phyloP scores from a whole-genome alignment of 2,113 vertebrate genomes.

The Leptobrachium ailaonicum region DNA sequence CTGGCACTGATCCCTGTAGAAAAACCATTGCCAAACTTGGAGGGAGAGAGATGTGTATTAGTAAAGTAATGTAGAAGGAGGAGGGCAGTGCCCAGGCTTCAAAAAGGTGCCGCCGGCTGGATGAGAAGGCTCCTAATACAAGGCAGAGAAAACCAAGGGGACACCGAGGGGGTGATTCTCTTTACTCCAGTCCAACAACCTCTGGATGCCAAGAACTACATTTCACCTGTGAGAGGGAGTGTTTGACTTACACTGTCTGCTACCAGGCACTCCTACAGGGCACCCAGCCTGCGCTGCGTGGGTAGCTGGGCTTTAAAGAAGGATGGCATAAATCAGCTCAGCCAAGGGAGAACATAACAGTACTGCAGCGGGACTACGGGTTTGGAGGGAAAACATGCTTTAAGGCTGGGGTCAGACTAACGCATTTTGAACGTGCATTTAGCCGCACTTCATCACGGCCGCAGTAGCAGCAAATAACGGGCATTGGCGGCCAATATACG shows the following conservation, averaged over 20 bases:
- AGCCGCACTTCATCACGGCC: too few relatives aligned
- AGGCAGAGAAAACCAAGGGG: slow-evolving; percentile 5
- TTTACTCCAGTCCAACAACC: neutral
- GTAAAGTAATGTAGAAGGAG: slow-evolving; percentile 35
- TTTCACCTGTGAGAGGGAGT: slow-evolving; percentile 23
- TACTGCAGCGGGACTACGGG: neutral
- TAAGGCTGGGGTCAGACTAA: too few relatives aligned
- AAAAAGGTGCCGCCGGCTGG: slow-evolving; percentile 32
- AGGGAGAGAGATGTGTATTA: slow-evolving; percentile 39
- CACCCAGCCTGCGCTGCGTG: neutral
- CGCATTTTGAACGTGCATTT: too few relatives aligned
- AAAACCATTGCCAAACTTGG: slow-evolving; percentile 35
- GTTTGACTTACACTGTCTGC: slow-evolving; percentile 1
- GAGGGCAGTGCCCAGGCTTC: slow-evolving; percentile 15
- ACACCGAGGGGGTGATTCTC: neutral
- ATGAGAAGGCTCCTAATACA: slow-evolving; percentile 30
- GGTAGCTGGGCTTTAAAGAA: too few relatives aligned
- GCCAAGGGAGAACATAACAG: neutral
- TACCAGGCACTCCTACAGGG: neutral
- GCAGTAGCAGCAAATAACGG: too few relatives aligned
- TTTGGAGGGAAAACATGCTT: neutral
- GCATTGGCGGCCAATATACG: too few relatives aligned
- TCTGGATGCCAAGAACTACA: slow-evolving; percentile 14
- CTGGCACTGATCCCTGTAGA: slow-evolving; percentile 34
- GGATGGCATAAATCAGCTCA: too few relatives aligned